Base-by-base conservation (phyloP, 1,140 invertebrate genomes). In the Bactericera cockerelli region DNA sequence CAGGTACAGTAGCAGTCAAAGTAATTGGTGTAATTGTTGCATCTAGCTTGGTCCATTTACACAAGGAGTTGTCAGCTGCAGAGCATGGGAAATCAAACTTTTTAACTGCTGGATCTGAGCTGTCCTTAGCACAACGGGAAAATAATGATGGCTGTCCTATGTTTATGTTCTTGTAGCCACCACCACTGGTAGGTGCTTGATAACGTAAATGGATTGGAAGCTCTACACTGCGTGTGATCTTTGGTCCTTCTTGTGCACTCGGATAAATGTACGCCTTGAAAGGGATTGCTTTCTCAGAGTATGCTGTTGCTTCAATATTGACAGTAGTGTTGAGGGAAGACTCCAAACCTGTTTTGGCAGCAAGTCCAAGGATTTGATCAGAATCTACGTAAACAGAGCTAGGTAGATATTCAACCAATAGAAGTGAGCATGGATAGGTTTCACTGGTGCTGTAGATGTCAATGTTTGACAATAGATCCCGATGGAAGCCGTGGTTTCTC, bases 1-100 rank as follows among this genome's bases (percentile, higher is more conserved):
- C 4, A 49, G 42, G 42, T 6, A 49, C 42, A 49, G n/a, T 4
- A 19, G 42, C 42, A 10, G 42, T 49, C 19, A 49, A n/a, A 19
- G 42, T 19, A 16, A n/a, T 16, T 49, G 42, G 22, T 6, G n/a
- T 4, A 16, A 49, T 19, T 6, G 42, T n/a, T 6, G 42, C 42
- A 49, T 49, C 42, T n/a, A 49, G 19, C 42, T 49, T 49, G 42
- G 42, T 49, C 42, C 42, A 49, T 49, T 49, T 16, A 22, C 42
- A 49, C 22, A 19, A 19, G 8, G n/a, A 19, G 4, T 8, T 49
- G 8, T 49, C n/a, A 19, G 6, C 19, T 6, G 22, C n/a, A 19
- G 22, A 49, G n/a, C 42, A 49, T 19, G 42, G 42, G 4, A 49
- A 49, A 8, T 49, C 42, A 22, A 49, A 49, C 42, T 49, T 49